Evolutionary conservation across 2,113 vertebrate species (phyloP).

Genomic region (Rhinopomastus cyanomelas): DNA sequence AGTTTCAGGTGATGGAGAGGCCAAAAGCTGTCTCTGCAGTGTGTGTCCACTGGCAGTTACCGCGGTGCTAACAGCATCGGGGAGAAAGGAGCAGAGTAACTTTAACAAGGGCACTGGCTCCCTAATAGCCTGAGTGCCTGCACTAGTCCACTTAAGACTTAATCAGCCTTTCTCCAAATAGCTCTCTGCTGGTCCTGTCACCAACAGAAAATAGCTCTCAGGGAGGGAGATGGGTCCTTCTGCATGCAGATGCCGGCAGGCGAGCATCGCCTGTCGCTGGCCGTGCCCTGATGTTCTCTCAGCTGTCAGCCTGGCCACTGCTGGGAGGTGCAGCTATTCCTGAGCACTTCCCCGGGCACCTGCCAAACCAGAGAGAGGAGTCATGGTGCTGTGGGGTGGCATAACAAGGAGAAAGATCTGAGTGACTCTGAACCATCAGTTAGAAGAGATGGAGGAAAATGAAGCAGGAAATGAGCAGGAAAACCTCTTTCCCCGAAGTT

Average conservation of each 20-base stretch:
- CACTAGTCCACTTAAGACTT: neutral
- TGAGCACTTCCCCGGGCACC: neutral
- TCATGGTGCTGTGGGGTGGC: neutral
- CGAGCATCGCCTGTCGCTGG: neutral
- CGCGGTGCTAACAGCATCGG: accelerated
- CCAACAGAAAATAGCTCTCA: neutral
- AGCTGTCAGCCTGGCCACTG: neutral
- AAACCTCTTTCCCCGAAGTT: neutral
- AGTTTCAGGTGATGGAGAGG: accelerated
- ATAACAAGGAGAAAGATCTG: neutral
- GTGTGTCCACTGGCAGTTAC: neutral
- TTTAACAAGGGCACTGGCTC: neutral
- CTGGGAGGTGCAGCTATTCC: neutral
- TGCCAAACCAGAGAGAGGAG: neutral
- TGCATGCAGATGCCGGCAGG: neutral
- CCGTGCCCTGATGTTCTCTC: neutral
- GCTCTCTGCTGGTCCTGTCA: neutral
- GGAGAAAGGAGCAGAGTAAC: neutral
- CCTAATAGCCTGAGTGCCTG: neutral
- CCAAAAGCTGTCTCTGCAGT: accelerated
- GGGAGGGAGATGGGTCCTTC: neutral
- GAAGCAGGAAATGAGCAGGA: neutral
- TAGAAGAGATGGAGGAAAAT: neutral
- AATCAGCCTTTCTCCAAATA: neutral
- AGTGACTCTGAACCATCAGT: neutral